Base-by-base conservation (phyloP, 2,888 invertebrate genomes). In the Orgyia antiqua region DNA sequence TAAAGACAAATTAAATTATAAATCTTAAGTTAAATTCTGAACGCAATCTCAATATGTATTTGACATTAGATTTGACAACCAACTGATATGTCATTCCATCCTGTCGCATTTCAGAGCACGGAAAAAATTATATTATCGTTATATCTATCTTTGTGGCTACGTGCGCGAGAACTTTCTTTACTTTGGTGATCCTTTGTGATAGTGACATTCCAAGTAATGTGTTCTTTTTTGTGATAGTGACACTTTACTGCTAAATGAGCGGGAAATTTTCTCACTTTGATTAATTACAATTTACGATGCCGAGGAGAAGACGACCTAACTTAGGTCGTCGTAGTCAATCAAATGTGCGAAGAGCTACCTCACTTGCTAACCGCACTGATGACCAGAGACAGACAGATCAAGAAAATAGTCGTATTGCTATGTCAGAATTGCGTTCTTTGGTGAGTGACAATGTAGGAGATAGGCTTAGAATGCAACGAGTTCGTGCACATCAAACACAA, bases 331-430 rank as follows among this genome's bases (percentile, higher is more conserved):
- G 51, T 4, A 52, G 49, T 53, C 50, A 32, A 35, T 35, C 35
- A 47, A 59, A 58, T 55, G 50, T 53, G 51, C 51, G 33, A 53
- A 25, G 45, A 53, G 55, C 51, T 54, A 52, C 41, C 30, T 52
- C 33, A 53, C 50, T 51, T 37, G 27, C 48, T 34, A 51, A 54
- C 50, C 50, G 53, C 51, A 51, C 52, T 52, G 39, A 57, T 53
- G 50, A 53, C 47, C 49, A 47, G 46, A 27, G 28, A 33, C 17
- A 33, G 36, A 39, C 34, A 35, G 46, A 38, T 38, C 21, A 45
- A 24, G 43, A 45, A 11, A 40, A 47, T 33, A 40, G 43, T 46
- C 39, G 42, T 44, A 40, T 34, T 37, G 33, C 13, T 45, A 42
- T 45, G 44, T 24, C 40, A 36, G 40, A 43, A 37, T 43, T 46